Percentiles rank a stretch among this genome's conserved stretches.
Evolutionary conservation across 2,888 invertebrate genomes (phyloP).

Genomic region (Itoplectis maculator): DNA sequence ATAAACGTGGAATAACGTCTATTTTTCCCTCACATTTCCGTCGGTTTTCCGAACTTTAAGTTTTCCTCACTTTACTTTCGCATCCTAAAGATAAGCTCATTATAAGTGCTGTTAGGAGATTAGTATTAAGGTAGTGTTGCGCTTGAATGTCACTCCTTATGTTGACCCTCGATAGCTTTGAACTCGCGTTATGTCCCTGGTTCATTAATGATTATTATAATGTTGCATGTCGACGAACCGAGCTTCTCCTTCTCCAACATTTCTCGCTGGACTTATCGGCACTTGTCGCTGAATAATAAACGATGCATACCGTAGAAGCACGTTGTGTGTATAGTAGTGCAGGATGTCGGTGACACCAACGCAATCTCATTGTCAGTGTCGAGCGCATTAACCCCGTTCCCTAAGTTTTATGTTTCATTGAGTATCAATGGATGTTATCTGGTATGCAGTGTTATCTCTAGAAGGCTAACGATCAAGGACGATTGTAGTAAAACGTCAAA

Average conservation of each 20-base stretch:
- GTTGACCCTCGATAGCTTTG: not conserved
- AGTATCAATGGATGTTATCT: constrained; percentile 36
- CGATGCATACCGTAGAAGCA: constrained; percentile 26
- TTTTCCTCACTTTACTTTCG: not conserved
- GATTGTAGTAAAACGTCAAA: no score
- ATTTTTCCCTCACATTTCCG: no score
- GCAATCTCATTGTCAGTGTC: constrained; percentile 64
- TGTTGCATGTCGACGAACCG: constrained; percentile 22
- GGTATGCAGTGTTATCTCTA: not conserved
- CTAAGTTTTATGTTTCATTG: constrained; percentile 40
- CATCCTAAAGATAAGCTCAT: not conserved
- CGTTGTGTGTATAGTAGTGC: constrained; percentile 20
- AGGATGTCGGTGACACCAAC: constrained; percentile 68
- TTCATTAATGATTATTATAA: constrained; percentile 4
- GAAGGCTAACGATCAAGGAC: not conserved
- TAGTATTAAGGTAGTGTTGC: not conserved
- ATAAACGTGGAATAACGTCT: not conserved
- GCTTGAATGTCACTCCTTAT: constrained; percentile 7
- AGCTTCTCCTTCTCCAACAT: not conserved
- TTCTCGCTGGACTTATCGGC: constrained; percentile 36
- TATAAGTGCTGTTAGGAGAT: not conserved
- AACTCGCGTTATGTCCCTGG: not conserved
- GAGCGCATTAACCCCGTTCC: constrained; percentile 68
- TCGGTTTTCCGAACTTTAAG: not conserved
- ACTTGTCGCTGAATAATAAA: constrained; percentile 21